Conservation (phyloP, 2,797 vertebrate genomes). For the Pelodytes ibericus region DNA sequence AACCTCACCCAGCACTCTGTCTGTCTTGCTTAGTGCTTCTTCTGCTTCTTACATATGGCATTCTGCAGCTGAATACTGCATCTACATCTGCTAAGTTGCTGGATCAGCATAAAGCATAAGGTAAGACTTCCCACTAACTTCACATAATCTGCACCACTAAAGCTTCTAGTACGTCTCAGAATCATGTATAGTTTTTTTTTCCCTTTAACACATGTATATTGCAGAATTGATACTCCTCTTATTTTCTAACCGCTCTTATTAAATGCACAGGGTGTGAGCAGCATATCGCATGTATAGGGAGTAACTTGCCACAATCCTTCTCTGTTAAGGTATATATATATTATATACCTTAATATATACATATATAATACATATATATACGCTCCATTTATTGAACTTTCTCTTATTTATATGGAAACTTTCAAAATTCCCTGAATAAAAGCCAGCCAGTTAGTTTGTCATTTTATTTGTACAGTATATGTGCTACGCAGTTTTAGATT, state of each 20-base stretch:
- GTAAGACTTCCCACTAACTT: conserved; percentile 60
- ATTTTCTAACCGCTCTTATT: background rate
- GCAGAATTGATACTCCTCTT: background rate
- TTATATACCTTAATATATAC: no score
- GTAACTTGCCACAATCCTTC: background rate
- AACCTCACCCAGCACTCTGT: conserved; percentile 60
- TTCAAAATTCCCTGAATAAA: no score
- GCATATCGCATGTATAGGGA: conserved; percentile 5
- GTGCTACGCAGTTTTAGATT: background rate
- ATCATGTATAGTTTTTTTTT: background rate
- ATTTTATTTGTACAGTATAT: background rate
- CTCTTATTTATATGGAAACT: background rate
- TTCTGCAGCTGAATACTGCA: conserved; percentile 59
- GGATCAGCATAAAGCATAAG: conserved; percentile 57
- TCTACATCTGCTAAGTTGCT: conserved; percentile 53
- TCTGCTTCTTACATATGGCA: conserved; percentile 65
- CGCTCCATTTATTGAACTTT: background rate
- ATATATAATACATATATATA: no score
- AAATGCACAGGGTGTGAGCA: conserved; percentile 7
- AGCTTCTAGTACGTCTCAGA: background rate
- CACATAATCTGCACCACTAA: background rate
- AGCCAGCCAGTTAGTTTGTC: no score
- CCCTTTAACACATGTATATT: background rate
- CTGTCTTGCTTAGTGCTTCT: conserved; percentile 59
- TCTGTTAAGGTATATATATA: background rate